Evolutionary conservation across 2,888 invertebrate species (phyloP).

Genomic region (Caenorhabditis plicata): DNA sequence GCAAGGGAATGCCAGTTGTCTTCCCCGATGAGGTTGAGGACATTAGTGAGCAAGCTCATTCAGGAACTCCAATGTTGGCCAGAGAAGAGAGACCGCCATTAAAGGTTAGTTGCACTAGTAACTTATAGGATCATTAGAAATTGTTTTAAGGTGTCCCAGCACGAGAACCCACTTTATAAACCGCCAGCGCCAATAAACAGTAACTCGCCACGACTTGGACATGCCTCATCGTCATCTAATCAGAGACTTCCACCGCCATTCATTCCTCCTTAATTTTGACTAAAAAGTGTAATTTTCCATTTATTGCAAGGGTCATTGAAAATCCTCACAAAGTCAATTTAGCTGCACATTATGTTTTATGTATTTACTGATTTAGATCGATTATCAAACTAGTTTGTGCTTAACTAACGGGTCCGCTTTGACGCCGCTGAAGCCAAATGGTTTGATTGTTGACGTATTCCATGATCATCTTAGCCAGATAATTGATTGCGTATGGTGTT

Average conservation of each 20-base stretch:
- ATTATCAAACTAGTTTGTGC: too few species aligned
- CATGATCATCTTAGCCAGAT: too few species aligned
- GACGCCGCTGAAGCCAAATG: too few species aligned
- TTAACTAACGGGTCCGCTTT: too few species aligned
- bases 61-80: conserved; percentile 86
- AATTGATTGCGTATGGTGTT: too few species aligned
- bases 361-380: too few species aligned
- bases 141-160: conserved; percentile 43
- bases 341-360: too few species aligned
- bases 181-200: conserved; percentile 81
- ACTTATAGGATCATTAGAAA: background rate
- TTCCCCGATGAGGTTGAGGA: conserved; percentile 84
- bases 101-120: conserved; percentile 53
- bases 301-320: too few species aligned
- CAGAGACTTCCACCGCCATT: conserved; percentile 89
- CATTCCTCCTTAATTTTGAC: conserved; percentile 87
- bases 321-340: too few species aligned
- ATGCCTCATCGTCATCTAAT: conserved; percentile 75
- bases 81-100: conserved; percentile 92
- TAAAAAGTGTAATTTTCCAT: too few species aligned
- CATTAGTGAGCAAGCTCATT: conserved; percentile 70
- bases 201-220: conserved; percentile 39
- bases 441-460: too few species aligned
- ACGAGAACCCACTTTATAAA: conserved; percentile 78
- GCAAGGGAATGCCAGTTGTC: conserved; percentile 81